phyloP scores from a whole-genome alignment of 2,113 vertebrate species.

The Choloepus hoffmanni region DNA sequence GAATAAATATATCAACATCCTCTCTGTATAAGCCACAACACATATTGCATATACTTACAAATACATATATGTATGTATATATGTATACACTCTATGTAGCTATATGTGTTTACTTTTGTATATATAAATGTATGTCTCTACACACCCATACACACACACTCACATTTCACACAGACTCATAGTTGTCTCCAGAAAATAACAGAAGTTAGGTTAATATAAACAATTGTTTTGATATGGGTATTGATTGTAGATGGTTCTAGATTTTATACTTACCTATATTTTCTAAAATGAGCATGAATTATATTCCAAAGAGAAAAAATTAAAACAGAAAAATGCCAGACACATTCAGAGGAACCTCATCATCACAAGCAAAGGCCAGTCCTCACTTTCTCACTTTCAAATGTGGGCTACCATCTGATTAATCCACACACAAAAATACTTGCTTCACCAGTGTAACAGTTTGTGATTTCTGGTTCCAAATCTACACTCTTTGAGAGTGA shows the following conservation, averaged over 20 bases:
- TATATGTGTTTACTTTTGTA: not conserved
- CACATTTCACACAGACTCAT: not conserved
- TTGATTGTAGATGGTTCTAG: not conserved
- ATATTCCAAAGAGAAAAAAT: no score
- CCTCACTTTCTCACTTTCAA: not conserved
- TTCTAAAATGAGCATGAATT: no score
- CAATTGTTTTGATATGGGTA: not conserved
- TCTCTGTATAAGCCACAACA: not conserved
- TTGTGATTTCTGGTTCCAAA: not conserved
- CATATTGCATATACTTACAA: not conserved
- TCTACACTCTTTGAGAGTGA: not conserved
- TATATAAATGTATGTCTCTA: no score
- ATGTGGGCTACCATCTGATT: not conserved
- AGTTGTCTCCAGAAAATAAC: not conserved
- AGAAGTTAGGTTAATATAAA: not conserved
- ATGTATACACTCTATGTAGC: not conserved
- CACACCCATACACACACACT: not conserved
- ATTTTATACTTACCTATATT: not conserved
- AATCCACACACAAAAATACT: not conserved
- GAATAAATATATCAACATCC: not conserved
- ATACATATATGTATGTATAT: not conserved
- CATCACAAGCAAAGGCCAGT: no score
- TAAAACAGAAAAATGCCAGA: not conserved
- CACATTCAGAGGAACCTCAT: not conserved
- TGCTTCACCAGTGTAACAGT: not conserved